These are phyloP conservation scores for Drosophila auraria DNA, from an alignment of 1,140 invertebrate genomes.

Conservation along the genomic window DNA sequence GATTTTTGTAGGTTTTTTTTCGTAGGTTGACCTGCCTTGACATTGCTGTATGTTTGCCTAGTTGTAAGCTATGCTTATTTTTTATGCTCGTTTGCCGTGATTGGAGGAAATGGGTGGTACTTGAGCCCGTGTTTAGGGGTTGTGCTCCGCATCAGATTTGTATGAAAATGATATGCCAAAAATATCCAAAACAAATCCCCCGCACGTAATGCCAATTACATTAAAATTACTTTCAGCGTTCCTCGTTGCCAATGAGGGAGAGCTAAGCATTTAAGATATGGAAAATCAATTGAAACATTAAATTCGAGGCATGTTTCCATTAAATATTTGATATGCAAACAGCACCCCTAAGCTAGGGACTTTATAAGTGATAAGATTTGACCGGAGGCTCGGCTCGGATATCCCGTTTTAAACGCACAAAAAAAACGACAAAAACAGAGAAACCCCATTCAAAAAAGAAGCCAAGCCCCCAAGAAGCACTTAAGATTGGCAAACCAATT, in stretches of 20 bases:
- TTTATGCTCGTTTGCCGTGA: conserved; percentile 52
- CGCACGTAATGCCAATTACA: conserved; percentile 77
- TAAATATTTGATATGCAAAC: conserved; percentile 10
- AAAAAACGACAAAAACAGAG: background rate
- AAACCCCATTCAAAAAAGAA: background rate
- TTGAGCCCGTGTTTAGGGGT: conserved; percentile 34
- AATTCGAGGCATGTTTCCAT: conserved; percentile 10
- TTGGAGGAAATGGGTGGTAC: conserved; percentile 23
- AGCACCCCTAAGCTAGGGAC: background rate
- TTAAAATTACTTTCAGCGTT: conserved; percentile 73
- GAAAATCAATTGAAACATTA: conserved; percentile 38
- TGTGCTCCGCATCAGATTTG: conserved; percentile 65
- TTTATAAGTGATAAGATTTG: conserved; percentile 13
- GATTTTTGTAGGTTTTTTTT: conserved; percentile 19
- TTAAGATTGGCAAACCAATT: conserved; percentile 19
- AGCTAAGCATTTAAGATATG: conserved; percentile 31
- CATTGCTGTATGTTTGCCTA: conserved; percentile 37
- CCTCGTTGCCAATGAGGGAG: conserved; percentile 28
- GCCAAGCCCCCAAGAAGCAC: conserved; percentile 2
- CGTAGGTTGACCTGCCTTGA: conserved; percentile 46
- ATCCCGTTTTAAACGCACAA: background rate
- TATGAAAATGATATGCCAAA: conserved; percentile 68
- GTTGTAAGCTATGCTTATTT: conserved; percentile 51
- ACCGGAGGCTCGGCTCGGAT: background rate
- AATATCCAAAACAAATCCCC: conserved; percentile 43